phyloP scores from a whole-genome alignment of 2,113 vertebrate genomes.

The Monarcha castaneiventris region DNA sequence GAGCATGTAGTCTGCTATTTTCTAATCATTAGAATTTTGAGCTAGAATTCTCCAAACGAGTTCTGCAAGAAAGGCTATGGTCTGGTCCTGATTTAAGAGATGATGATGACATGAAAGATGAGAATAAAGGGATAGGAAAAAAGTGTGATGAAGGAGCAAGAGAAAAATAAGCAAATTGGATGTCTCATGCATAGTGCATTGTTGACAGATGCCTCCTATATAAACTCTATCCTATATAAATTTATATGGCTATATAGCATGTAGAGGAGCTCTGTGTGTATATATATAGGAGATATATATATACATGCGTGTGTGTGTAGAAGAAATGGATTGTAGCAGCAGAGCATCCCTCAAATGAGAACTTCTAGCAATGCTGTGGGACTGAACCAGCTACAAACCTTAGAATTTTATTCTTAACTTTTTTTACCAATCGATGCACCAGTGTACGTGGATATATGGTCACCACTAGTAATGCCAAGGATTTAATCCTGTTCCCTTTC shows the following conservation, averaged over 20 bases:
- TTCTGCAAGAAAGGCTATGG: neutral
- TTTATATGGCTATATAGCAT: neutral
- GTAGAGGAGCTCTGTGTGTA: neutral
- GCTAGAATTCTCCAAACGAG: neutral
- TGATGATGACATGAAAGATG: neutral
- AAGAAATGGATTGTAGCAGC: neutral
- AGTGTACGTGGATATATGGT: neutral
- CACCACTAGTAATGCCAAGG: neutral
- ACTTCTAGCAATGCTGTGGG: neutral
- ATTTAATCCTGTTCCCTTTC: neutral
- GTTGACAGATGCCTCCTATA: neutral
- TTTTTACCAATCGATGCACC: neutral
- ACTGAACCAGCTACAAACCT: neutral
- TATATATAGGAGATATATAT: neutral
- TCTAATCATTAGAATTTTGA: neutral
- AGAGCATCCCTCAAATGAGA: neutral
- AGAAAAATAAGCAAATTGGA: neutral
- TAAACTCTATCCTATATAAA: neutral
- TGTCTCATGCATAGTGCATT: neutral
- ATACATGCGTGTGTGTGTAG: neutral
- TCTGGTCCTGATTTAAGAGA: neutral
- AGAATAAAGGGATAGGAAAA: neutral
- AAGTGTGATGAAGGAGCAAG: neutral
- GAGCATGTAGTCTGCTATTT: neutral
- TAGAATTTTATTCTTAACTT: neutral